Percentiles rank a stretch among this genome's conserved stretches.
Conservation (phyloP, 2,113 vertebrate genomes). For the Xerus inauris region DNA sequence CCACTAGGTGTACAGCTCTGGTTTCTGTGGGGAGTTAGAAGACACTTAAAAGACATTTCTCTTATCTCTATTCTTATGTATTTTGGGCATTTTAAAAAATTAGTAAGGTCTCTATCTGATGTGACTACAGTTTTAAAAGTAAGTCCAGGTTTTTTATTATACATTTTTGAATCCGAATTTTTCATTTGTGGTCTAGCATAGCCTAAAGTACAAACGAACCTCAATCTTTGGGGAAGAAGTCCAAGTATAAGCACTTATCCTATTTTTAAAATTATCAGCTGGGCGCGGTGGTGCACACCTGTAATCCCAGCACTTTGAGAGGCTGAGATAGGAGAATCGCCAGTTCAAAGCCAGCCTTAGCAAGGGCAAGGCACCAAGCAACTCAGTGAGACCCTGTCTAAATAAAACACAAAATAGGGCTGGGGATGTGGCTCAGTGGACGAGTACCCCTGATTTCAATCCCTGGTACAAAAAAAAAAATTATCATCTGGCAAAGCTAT, state of each 20-base stretch:
- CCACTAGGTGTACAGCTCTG: not conserved
- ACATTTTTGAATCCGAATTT: slow-evolving; percentile 29
- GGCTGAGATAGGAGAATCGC: too few species aligned
- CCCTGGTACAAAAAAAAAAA: too few species aligned
- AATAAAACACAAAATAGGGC: too few species aligned
- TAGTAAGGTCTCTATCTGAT: too few species aligned
- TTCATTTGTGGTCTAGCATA: not conserved
- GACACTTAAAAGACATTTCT: not conserved
- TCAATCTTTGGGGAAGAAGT: not conserved
- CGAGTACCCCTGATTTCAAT: too few species aligned
- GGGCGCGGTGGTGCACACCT: too few species aligned
- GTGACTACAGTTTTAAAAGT: slow-evolving; percentile 19
- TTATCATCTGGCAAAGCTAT: not conserved
- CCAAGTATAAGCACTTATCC: not conserved
- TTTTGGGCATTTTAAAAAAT: too few species aligned
- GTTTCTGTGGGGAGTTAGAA: not conserved
- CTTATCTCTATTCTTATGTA: not conserved
- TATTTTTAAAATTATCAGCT: not conserved
- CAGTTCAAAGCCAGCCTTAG: too few species aligned
- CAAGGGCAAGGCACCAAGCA: too few species aligned
- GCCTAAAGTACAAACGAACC: not conserved
- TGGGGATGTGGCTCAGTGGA: too few species aligned
- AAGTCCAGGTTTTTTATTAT: not conserved
- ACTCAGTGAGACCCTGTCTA: too few species aligned
- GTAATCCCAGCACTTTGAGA: too few species aligned